Conservation (phyloP, 30 jellyfish, hydroid and myxozoan genomes). For the Mastigias papua region DNA sequence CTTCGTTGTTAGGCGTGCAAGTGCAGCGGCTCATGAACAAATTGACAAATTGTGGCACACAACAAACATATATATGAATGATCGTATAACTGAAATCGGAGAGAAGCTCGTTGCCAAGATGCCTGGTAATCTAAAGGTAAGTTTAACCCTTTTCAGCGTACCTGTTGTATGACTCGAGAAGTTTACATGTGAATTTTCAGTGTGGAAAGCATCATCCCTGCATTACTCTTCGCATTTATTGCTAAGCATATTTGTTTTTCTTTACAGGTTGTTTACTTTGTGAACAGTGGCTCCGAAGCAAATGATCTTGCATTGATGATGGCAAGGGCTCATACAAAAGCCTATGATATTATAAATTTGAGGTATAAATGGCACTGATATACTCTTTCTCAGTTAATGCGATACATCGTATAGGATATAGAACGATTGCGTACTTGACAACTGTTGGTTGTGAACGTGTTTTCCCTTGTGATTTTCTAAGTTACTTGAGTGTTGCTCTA, state of each 20-base stretch:
- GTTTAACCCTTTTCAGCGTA: too few relatives aligned
- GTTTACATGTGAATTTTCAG: neutral
- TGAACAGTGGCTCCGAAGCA: constrained; percentile 99
- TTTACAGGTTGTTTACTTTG: constrained; percentile 86
- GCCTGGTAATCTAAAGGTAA: constrained; percentile 96
- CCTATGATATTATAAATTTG: constrained; percentile 78
- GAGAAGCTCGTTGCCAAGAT: constrained; percentile 87
- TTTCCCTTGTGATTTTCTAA: neutral
- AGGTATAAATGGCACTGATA: constrained; percentile 50
- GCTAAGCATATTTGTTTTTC: neutral
- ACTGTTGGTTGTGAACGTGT: too few relatives aligned
- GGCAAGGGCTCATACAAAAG: constrained; percentile 94
- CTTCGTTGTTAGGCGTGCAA: constrained; percentile 56
- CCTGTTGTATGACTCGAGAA: too few relatives aligned
- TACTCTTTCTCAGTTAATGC: neutral
- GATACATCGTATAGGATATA: too few relatives aligned
- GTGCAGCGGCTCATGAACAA: constrained; percentile 78
- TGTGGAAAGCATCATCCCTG: neutral
- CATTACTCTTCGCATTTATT: neutral
- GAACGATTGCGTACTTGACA: too few relatives aligned
- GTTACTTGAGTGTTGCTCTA: too few relatives aligned
- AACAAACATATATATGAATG: constrained; percentile 89
- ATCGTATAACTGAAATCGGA: constrained; percentile 78
- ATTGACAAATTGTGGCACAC: constrained; percentile 95
- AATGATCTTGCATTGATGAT: constrained; percentile 94